phyloP scores from a whole-genome alignment of 2,888 invertebrate genomes.

The Agrotis puta region DNA sequence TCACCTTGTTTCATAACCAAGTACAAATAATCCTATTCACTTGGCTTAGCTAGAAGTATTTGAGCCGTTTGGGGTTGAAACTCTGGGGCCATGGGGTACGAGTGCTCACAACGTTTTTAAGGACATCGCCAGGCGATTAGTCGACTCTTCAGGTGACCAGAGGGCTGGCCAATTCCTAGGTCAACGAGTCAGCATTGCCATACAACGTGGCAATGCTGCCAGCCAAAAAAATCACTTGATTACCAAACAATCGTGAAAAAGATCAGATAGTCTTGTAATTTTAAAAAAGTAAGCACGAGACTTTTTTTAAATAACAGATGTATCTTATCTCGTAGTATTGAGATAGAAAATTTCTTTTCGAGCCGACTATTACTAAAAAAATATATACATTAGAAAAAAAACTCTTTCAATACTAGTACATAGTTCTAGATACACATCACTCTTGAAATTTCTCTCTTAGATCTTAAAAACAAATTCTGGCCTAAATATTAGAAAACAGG shows the following conservation, averaged over 20 bases:
- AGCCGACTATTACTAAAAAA: background rate
- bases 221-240: no score
- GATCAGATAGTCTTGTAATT: background rate
- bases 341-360: background rate
- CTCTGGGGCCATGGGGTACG: no score
- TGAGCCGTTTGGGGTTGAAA: no score
- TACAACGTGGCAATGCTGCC: no score
- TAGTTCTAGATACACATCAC: background rate
- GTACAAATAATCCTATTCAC: background rate
- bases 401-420: background rate
- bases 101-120: no score
- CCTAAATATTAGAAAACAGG: slow-evolving; percentile 64
- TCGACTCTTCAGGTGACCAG: no score
- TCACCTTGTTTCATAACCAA: background rate
- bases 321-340: background rate
- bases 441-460: background rate
- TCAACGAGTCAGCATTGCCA: no score
- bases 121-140: no score
- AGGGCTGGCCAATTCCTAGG: no score
- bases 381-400: background rate
- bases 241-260: background rate
- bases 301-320: background rate
- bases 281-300: no score
- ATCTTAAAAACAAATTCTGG: slow-evolving; percentile 35
- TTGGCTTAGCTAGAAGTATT: no score